A percentile compares a stretch with the other conserved stretches of the same genome.
phyloP scores from a whole-genome alignment of 2,113 vertebrate genomes.

The Megaceryle maxima region DNA sequence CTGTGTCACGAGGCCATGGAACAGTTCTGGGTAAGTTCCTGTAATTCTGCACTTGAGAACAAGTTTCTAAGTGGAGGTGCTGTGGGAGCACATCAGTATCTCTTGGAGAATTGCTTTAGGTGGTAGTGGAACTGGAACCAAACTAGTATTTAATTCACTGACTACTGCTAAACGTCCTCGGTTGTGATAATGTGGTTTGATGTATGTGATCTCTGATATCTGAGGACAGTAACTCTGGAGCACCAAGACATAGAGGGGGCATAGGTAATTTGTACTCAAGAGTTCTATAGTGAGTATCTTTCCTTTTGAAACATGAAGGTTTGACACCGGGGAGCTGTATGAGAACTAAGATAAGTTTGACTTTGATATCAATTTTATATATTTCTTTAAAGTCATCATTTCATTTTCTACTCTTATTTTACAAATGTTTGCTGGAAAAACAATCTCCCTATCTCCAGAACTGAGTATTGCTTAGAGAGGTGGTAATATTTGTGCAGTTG shows the following conservation, averaged over 20 bases:
- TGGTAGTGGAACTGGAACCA: background rate
- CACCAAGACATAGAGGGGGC: background rate
- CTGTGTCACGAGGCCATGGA: conserved; percentile 78
- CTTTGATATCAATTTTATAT: background rate
- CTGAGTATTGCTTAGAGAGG: background rate
- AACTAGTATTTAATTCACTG: background rate
- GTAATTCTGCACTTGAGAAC: background rate
- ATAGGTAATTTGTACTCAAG: background rate
- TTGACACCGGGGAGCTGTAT: background rate
- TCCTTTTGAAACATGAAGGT: background rate
- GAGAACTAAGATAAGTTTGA: background rate
- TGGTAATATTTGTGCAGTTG: background rate
- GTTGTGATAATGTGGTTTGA: background rate
- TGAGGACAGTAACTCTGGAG: background rate
- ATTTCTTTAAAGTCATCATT: background rate
- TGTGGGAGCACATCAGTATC: rapidly evolving
- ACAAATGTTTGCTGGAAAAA: background rate
- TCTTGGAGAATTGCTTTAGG: background rate
- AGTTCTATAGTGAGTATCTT: background rate
- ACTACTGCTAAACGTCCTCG: background rate
- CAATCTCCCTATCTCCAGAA: background rate
- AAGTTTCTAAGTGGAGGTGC: background rate
- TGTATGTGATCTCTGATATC: background rate
- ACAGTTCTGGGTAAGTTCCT: conserved; percentile 80
- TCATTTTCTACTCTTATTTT: background rate